Conservation (phyloP, 1,140 invertebrate species). For the Belonocnema kinseyi region DNA sequence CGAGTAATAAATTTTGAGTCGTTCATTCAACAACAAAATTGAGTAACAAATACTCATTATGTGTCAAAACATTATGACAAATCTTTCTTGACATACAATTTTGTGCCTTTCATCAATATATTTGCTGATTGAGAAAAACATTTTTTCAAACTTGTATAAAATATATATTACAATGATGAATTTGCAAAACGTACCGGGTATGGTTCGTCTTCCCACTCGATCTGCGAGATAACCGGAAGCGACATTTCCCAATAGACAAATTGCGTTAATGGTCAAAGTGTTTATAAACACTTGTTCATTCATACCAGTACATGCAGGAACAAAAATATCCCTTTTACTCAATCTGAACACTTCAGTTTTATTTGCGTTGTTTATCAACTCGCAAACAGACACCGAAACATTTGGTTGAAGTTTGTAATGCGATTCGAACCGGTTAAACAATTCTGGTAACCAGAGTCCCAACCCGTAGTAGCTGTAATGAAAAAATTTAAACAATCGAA, state of each 20-base stretch:
- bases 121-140: too few species aligned
- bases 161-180: neutral
- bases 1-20: neutral
- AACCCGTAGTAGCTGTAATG: conserved; percentile 80
- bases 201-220: conserved; percentile 58
- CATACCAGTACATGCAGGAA: conserved; percentile 41
- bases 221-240: conserved; percentile 68
- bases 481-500: neutral
- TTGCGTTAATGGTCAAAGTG: conserved; percentile 73
- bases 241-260: conserved; percentile 72
- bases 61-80: too few species aligned
- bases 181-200: conserved; percentile 53
- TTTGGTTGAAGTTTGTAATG: conserved; percentile 74
- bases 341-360: neutral
- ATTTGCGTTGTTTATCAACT: conserved; percentile 62
- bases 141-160: neutral
- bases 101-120: too few species aligned
- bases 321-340: neutral
- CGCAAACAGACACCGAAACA: conserved; percentile 71
- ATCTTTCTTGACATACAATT: too few species aligned
- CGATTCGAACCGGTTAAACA: conserved; percentile 78
- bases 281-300: conserved; percentile 73
- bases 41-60: too few species aligned
- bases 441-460: conserved; percentile 83
- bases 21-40: neutral